phyloP scores from a whole-genome alignment of 2,113 vertebrate genomes.

The Tetrax tetrax region DNA sequence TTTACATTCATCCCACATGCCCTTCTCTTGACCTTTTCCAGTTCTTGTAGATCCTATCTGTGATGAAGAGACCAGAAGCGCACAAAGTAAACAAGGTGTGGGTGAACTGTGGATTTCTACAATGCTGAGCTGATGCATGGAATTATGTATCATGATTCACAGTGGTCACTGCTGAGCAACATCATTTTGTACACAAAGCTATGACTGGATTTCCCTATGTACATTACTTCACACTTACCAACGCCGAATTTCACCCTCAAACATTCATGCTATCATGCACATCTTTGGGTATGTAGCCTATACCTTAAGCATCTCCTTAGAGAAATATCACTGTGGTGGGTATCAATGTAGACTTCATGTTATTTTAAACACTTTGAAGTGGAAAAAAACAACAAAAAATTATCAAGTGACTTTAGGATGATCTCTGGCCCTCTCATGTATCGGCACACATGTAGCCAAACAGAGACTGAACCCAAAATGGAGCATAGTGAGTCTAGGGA shows the following conservation, averaged over 20 bases:
- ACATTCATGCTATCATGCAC: neutral
- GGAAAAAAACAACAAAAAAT: neutral
- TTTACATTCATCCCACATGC: neutral
- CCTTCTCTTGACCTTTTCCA: neutral
- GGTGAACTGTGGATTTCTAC: neutral
- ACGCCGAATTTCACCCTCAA: neutral
- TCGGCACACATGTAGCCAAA: neutral
- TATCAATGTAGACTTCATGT: neutral
- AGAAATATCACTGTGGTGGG: neutral
- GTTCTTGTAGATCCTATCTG: neutral
- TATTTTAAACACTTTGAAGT: neutral
- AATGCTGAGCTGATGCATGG: neutral
- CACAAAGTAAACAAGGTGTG: neutral
- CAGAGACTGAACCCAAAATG: neutral
- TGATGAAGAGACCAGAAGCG: neutral
- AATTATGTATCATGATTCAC: neutral
- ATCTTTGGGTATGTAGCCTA: neutral
- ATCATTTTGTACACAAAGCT: neutral
- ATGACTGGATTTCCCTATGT: neutral
- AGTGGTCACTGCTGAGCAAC: neutral
- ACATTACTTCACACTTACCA: neutral
- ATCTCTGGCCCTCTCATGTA: neutral
- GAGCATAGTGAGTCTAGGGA: neutral
- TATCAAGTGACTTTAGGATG: neutral
- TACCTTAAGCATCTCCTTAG: neutral